Evolutionary conservation across 2,888 invertebrate genomes (phyloP).

Genomic region (Scaptomyza tumidula): DNA sequence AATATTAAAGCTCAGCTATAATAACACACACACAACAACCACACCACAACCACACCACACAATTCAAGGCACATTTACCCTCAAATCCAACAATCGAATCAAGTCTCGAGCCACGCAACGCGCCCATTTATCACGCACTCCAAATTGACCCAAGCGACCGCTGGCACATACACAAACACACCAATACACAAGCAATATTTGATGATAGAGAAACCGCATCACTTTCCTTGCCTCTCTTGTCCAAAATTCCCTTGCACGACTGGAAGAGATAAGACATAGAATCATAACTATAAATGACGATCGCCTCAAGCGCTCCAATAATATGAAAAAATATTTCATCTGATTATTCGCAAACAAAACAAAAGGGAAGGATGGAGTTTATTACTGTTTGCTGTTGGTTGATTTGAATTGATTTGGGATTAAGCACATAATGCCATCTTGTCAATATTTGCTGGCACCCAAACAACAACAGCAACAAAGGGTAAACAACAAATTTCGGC

Average conservation of each 20-base stretch:
- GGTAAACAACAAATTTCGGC: too few relatives aligned
- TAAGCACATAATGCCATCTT: slow-evolving; percentile 32
- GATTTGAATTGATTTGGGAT: slow-evolving; percentile 55
- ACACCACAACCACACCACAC: slow-evolving; percentile 21
- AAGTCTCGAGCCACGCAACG: slow-evolving; percentile 70
- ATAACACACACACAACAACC: slow-evolving; percentile 21
- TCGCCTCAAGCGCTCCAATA: slow-evolving; percentile 49
- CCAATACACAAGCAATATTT: slow-evolving; percentile 2
- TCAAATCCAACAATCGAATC: slow-evolving; percentile 27
- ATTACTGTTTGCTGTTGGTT: slow-evolving; percentile 5
- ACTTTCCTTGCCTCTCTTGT: not conserved
- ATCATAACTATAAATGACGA: slow-evolving; percentile 41
- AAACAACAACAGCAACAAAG: slow-evolving; percentile 1
- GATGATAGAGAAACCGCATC: slow-evolving; percentile 35
- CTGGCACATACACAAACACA: slow-evolving; percentile 21
- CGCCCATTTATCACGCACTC: slow-evolving; percentile 77
- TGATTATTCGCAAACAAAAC: slow-evolving; percentile 40
- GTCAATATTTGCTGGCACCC: slow-evolving; percentile 60
- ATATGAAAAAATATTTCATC: slow-evolving; percentile 22
- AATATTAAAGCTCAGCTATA: slow-evolving; percentile 57
- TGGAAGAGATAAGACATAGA: slow-evolving; percentile 53
- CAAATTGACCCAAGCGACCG: slow-evolving; percentile 73
- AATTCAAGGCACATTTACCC: slow-evolving; percentile 29
- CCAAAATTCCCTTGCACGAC: slow-evolving; percentile 1
- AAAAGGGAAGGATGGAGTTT: not conserved